A percentile compares a stretch with the other conserved stretches of the same genome.
Conservation (phyloP, 2,113 vertebrate species). For the Phoenicopterus ruber region DNA sequence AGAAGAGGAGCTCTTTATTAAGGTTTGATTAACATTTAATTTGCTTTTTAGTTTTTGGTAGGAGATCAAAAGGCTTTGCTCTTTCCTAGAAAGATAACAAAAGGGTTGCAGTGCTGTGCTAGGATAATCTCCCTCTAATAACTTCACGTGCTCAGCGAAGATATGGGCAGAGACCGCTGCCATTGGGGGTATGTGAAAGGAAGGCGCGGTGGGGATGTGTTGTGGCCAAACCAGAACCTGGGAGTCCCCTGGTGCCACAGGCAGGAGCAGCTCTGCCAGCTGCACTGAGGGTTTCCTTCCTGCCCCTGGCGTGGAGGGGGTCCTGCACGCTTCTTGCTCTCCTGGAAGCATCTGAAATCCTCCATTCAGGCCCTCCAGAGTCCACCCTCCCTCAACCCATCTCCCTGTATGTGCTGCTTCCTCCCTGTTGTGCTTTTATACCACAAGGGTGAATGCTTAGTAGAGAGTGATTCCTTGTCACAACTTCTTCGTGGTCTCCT, state of each 20-base stretch:
- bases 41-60: conserved; percentile 21
- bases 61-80: background rate
- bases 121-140: background rate
- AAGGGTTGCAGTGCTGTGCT: background rate
- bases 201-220: fast-evolving
- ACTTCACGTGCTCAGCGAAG: background rate
- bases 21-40: conserved; percentile 43
- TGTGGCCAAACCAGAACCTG: background rate
- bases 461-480: background rate
- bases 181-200: fast-evolving
- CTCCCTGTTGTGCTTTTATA: background rate
- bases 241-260: background rate
- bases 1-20: conserved; percentile 15
- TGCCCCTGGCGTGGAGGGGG: fast-evolving
- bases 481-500: background rate
- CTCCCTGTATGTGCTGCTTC: background rate
- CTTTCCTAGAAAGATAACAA: conserved; percentile 34
- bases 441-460: background rate
- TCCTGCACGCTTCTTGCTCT: background rate
- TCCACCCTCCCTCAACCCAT: background rate
- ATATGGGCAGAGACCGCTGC: background rate
- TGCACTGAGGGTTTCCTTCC: background rate
- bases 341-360: background rate
- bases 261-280: background rate
- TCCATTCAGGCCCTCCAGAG: background rate